Conservation (phyloP, 1,140 invertebrate genomes). For the Oreohelix idahoensis region DNA sequence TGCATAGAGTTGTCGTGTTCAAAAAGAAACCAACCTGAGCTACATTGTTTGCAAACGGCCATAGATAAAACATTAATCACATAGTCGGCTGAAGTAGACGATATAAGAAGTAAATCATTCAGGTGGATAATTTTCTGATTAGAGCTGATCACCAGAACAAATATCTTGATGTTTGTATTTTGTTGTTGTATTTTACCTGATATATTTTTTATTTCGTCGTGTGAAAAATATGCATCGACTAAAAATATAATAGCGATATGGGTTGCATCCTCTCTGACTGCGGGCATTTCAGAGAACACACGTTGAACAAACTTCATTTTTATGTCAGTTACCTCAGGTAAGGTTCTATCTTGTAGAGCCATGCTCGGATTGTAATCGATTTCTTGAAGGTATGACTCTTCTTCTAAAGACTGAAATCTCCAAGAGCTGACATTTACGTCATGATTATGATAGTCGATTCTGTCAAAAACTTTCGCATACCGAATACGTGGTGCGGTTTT, state of each 20-base stretch:
- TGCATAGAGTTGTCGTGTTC: background rate
- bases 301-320: too few species aligned
- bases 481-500: too few species aligned
- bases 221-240: background rate
- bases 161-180: background rate
- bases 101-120: background rate
- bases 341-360: too few species aligned
- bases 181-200: background rate
- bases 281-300: background rate
- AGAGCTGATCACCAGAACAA: background rate
- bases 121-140: background rate
- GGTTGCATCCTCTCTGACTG: background rate
- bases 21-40: background rate
- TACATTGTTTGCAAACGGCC: background rate
- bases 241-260: background rate
- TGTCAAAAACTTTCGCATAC: too few species aligned
- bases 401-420: too few species aligned
- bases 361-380: too few species aligned
- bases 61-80: background rate
- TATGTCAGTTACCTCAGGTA: too few species aligned
- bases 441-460: too few species aligned
- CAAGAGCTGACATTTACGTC: too few species aligned
- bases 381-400: too few species aligned
- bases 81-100: background rate
- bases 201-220: background rate